Conservation (phyloP, 2,888 invertebrate genomes). For the Epirrita christyi region DNA sequence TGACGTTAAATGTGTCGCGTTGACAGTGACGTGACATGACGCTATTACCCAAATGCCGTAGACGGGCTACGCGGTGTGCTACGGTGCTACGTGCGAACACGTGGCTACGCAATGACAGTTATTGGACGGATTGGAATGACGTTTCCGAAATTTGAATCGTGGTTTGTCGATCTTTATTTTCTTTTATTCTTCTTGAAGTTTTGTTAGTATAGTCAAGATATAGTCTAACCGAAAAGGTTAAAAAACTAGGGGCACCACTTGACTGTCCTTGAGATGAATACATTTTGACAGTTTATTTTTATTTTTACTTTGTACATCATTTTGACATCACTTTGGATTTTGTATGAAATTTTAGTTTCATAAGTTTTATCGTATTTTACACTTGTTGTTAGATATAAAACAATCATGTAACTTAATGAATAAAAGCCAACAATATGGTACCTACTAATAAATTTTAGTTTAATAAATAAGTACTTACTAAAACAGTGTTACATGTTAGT, state of each 20-base stretch:
- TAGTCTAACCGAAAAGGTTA: no score
- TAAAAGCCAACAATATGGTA: neutral
- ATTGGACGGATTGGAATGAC: conserved; percentile 35
- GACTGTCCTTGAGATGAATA: no score
- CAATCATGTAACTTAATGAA: neutral
- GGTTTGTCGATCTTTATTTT: conserved; percentile 4
- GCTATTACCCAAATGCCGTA: conserved; percentile 35
- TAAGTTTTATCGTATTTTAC: neutral
- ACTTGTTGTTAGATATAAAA: neutral
- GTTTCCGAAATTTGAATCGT: conserved; percentile 22
- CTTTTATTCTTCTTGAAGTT: neutral
- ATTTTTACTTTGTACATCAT: no score
- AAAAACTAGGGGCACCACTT: no score
- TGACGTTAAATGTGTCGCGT: conserved; percentile 45
- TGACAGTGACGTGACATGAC: conserved; percentile 46
- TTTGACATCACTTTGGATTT: no score
- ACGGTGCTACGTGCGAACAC: conserved; percentile 38
- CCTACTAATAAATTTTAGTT: neutral
- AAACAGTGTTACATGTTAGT: neutral
- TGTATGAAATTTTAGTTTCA: no score
- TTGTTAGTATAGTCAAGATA: neutral
- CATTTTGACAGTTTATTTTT: no score
- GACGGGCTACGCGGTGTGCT: conserved; percentile 30
- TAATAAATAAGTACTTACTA: neutral
- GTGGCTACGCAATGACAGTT: conserved; percentile 43